Evolutionary conservation across 2,888 invertebrate species (phyloP), one percentile per base, ranked within the genome.

Genomic region (Pammene fasciana): DNA sequence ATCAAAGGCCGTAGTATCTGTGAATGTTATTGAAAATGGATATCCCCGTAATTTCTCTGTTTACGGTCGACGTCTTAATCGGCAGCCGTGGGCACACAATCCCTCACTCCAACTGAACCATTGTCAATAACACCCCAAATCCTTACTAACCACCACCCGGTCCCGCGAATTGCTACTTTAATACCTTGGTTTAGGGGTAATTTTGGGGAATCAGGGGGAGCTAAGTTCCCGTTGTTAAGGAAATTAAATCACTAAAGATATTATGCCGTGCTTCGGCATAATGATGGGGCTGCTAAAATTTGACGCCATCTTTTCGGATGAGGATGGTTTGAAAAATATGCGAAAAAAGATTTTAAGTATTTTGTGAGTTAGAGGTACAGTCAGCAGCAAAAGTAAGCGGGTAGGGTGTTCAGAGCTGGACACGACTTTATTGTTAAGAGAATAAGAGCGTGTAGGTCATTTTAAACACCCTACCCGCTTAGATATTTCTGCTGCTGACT

Each of bases 211-310:
- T 7, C 3, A 13, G 16, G 13, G 1, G 9, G 16, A 65, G 57
- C 57, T 59, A 68, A 65, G 64, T 68, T 65, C 65, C 48, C 55
- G 62, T 68, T 68, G 64, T 59, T 52, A 65, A 68, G 68, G 68
- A 68, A 68, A 68, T 68, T 68, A 68, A 68, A 68, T 65, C 64
- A 68, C 68, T 68, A 68, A 68, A 68, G 64, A 68, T 57, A 68
- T 68, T 59, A 68, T 64, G 64, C 38, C 64, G 68, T 68, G 68
- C 64, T 52, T 8, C 38, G 57, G 68, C 68, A 68, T 68, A 68
- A 68, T 68, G 57, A 52, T 45, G 43, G 64, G 52, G 57, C 52
- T 65, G 11, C 45, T 50, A 14, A 56, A 56, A 68, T 68, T 43
- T 50, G 52, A 52, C 34, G 67, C 54, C 46, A 46, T 38, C 60